These are phyloP conservation scores for Drosophila neonasuta DNA, from an alignment of 2,888 invertebrate genomes.

Conservation along the genomic window DNA sequence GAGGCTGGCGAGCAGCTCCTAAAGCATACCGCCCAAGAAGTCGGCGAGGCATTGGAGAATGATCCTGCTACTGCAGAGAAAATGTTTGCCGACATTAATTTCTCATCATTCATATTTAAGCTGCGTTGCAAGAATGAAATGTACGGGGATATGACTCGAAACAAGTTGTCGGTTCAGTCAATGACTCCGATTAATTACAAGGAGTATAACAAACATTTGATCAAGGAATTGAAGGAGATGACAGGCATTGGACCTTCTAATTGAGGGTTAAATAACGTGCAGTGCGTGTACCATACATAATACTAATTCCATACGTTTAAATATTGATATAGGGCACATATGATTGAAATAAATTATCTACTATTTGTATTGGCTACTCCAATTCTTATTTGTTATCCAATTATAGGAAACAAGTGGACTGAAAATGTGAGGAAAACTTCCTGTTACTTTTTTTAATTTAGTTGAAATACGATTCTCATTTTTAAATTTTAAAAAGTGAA, in stretches of 20 bases:
- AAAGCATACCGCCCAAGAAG: slow-evolving; percentile 87
- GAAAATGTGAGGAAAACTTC: no score
- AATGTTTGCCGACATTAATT: slow-evolving; percentile 89
- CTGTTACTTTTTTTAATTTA: no score
- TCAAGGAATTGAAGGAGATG: slow-evolving; percentile 87
- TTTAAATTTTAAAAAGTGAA: no score
- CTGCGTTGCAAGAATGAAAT: slow-evolving; percentile 94
- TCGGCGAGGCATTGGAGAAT: slow-evolving; percentile 89
- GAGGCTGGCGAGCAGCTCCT: slow-evolving; percentile 91
- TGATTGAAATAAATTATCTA: slow-evolving; percentile 20
- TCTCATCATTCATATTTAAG: slow-evolving; percentile 91
- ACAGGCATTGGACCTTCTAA: slow-evolving; percentile 83
- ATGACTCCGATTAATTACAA: slow-evolving; percentile 89
- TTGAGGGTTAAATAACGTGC: slow-evolving; percentile 40
- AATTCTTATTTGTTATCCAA: not conserved
- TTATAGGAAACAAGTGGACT: not conserved
- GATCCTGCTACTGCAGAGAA: slow-evolving; percentile 87
- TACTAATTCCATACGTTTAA: slow-evolving; percentile 19
- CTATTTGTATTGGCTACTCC: not conserved
- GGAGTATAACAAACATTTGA: slow-evolving; percentile 88
- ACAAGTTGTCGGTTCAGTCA: slow-evolving; percentile 89
- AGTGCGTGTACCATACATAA: slow-evolving; percentile 29
- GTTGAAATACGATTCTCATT: not conserved
- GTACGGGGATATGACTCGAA: slow-evolving; percentile 87
- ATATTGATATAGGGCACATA: slow-evolving; percentile 15